Evolutionary conservation across 2,797 vertebrate species (phyloP).

Genomic region (Acridotheres tristis): DNA sequence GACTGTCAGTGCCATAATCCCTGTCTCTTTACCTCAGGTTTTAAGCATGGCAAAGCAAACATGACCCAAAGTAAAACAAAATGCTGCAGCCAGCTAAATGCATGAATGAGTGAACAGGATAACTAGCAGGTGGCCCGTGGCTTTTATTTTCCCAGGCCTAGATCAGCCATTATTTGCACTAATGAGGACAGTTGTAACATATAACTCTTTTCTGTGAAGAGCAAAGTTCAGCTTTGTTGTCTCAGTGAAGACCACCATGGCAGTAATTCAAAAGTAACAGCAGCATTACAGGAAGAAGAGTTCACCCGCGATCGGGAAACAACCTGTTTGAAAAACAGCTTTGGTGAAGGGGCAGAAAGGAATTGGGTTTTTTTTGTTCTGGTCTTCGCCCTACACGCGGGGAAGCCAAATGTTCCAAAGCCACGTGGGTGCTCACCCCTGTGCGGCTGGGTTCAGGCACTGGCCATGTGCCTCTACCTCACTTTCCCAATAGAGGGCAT

Average conservation of each 20-base stretch:
- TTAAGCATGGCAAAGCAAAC: constrained; percentile 53
- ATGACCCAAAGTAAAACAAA: constrained; percentile 50
- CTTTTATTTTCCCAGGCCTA: constrained; percentile 51
- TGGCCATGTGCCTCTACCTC: neutral
- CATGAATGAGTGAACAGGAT: constrained; percentile 57
- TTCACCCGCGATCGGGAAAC: neutral
- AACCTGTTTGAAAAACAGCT: neutral
- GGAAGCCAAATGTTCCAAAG: constrained; percentile 18
- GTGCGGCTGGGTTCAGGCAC: neutral
- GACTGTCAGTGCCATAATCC: constrained; percentile 32
- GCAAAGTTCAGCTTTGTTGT: constrained; percentile 43
- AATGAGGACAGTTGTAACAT: constrained; percentile 55
- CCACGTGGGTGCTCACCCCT: neutral
- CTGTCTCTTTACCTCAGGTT: constrained; percentile 1
- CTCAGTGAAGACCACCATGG: constrained; percentile 47
- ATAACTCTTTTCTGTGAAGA: constrained; percentile 33
- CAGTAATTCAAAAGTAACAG: constrained; percentile 46
- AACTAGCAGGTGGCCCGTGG: constrained; percentile 64
- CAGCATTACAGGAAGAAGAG: constrained; percentile 37
- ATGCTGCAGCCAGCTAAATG: constrained; percentile 34
- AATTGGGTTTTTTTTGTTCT: constrained; percentile 3
- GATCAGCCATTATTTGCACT: constrained; percentile 57
- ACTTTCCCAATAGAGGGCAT: neutral
- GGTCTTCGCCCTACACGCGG: neutral
- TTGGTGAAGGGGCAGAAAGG: constrained; percentile 3